phyloP scores from a whole-genome alignment of 2,113 vertebrate genomes.

The Xiphorhynchus elegans region DNA sequence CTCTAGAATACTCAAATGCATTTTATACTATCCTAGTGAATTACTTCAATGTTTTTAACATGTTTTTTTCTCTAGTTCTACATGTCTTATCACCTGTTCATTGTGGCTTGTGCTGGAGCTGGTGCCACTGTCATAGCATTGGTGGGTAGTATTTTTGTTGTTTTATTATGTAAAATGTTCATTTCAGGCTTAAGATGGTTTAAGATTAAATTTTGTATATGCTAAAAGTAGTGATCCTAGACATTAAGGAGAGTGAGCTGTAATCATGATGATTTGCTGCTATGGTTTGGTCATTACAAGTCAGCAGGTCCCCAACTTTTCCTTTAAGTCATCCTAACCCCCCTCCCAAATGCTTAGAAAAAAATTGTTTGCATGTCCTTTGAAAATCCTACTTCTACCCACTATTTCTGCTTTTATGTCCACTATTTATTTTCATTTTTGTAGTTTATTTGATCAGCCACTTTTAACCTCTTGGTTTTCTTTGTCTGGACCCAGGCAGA shows the following conservation, averaged over 20 bases:
- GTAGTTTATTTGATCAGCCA: neutral
- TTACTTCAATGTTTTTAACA: neutral
- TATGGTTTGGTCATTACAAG: neutral
- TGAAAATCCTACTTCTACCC: neutral
- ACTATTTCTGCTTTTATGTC: neutral
- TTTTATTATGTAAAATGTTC: neutral
- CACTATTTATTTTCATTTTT: neutral
- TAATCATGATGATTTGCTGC: neutral
- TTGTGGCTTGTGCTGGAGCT: slow-evolving; percentile 96
- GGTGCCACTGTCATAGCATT: slow-evolving; percentile 96
- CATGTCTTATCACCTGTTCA: slow-evolving; percentile 98
- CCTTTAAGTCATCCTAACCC: neutral
- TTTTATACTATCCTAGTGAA: neutral
- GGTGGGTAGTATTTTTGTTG: slow-evolving; percentile 81
- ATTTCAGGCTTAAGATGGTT: slow-evolving; percentile 42
- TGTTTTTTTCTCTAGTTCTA: slow-evolving; percentile 87
- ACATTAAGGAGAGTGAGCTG: neutral
- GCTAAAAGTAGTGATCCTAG: neutral
- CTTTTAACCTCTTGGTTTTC: neutral
- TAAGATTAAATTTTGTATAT: neutral
- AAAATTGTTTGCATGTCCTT: neutral
- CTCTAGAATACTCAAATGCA: neutral
- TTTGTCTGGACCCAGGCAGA: neutral
- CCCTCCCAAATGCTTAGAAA: neutral
- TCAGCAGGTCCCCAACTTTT: neutral